phyloP scores from a whole-genome alignment of 2,113 vertebrate species.

The Psophia crepitans region DNA sequence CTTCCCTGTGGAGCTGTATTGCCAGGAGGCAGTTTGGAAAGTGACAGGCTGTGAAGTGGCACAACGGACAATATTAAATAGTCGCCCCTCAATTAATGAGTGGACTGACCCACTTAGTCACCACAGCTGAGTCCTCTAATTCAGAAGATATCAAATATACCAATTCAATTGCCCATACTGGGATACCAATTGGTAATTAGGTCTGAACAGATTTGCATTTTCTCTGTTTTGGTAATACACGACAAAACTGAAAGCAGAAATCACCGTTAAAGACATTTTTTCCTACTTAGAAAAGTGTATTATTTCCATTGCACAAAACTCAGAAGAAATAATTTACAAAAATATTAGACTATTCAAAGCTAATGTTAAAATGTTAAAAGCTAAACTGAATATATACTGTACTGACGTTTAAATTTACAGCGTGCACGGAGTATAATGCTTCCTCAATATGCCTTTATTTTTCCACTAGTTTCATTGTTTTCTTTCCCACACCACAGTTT shows the following conservation, averaged over 20 bases:
- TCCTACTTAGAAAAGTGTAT: background rate
- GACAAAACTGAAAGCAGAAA: background rate
- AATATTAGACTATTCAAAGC: background rate
- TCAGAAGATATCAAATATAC: background rate
- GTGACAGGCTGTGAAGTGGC: constrained; percentile 51
- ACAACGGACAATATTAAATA: constrained; percentile 37
- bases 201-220: background rate
- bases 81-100: constrained; percentile 49
- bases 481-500: background rate
- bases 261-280: background rate
- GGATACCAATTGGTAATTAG: constrained; percentile 26
- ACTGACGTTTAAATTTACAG: background rate
- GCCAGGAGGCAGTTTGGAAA: constrained; percentile 55
- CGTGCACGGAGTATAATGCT: background rate
- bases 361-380: background rate
- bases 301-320: background rate
- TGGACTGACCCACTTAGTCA: constrained; percentile 54
- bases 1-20: constrained; percentile 1
- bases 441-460: background rate
- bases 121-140: constrained; percentile 51
- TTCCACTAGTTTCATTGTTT: background rate
- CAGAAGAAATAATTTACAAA: background rate
- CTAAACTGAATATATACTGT: background rate
- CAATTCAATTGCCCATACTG: background rate
- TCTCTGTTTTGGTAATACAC: background rate